Evolutionary conservation across 2,888 invertebrate species (phyloP), one percentile per base, ranked within the genome.

Genomic region (Trichogramma evanescens): DNA sequence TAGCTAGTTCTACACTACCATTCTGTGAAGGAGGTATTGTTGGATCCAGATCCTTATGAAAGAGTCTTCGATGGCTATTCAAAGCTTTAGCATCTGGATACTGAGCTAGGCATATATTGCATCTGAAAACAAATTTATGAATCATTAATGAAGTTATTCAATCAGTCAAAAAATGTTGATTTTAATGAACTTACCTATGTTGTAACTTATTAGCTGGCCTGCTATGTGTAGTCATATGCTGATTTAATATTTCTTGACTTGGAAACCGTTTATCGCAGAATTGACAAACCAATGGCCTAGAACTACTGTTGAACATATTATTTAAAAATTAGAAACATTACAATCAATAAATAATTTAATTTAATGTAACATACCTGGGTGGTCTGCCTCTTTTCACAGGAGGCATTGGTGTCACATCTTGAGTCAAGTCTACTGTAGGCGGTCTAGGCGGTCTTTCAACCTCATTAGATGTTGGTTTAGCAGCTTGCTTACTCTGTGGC

Each of bases 81-180:
- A 85, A 72, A 9, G 81, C 82, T 55, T 80, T 77, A 0, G 83
- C 82, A 55, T 86, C 86, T 0, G 88, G 86, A 71, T 89, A 89
- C 42, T 87, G 84, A 0, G 89, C 88, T 0, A 87, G 85, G 69
- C 89, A 89, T 52, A 87, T 80, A 68, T 87, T 86, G 67, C 89
- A 89, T 66, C 86, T 76, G 53, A 0, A 67, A 65, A 63, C 58
- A 54, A 54, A 61, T 51, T 53, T 42, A 55, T 48, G 48, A 38
- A 48, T 56, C 43, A 52, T 44, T 45, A 42, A 58, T 53, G 2
- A 26, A 26, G 26, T 45, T 26, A 9, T 41, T 46, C 6, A 42
- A 40, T 10, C 58, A 55, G 9, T 54, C 26, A 51, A 51, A 52
- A 13, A 45, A 39, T 45, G 4, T 50, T 44, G 43, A 43, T 55